Conservation (phyloP, 2,888 invertebrate species). For the Tuta absoluta region DNA sequence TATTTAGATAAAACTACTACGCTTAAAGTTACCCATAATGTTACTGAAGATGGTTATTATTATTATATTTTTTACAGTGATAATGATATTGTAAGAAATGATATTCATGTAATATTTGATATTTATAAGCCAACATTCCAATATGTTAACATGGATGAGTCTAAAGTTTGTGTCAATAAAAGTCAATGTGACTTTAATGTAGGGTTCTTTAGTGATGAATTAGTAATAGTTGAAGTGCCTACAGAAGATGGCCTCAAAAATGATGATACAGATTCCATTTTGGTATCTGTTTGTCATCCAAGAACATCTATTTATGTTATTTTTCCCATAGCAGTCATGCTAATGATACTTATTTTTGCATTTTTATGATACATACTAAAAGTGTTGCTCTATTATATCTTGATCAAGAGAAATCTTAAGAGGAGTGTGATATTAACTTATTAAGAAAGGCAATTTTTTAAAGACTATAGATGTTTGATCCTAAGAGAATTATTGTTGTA, state of each 20-base stretch:
- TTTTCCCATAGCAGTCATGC: conserved; percentile 88
- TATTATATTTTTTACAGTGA: conserved; percentile 95
- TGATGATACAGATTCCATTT: conserved; percentile 86
- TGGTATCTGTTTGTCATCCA: conserved; percentile 90
- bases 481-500: conserved; percentile 22
- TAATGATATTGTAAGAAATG: conserved; percentile 89
- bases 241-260: conserved; percentile 90
- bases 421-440: conserved; percentile 77
- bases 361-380: conserved; percentile 84
- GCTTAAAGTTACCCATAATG: conserved; percentile 84
- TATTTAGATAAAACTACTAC: conserved; percentile 86
- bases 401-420: conserved; percentile 71
- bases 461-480: background rate
- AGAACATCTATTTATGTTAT: conserved; percentile 89
- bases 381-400: conserved; percentile 57
- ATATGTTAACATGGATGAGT: conserved; percentile 84
- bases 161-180: conserved; percentile 87
- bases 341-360: conserved; percentile 89
- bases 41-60: conserved; percentile 89
- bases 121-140: conserved; percentile 92
- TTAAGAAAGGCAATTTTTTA: conserved; percentile 44
- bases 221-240: conserved; percentile 92
- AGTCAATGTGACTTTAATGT: conserved; percentile 89
- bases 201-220: conserved; percentile 86
- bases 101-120: conserved; percentile 91